Evolutionary conservation across 1,140 invertebrate species (phyloP).

Genomic region (Sminthurides bifidus): DNA sequence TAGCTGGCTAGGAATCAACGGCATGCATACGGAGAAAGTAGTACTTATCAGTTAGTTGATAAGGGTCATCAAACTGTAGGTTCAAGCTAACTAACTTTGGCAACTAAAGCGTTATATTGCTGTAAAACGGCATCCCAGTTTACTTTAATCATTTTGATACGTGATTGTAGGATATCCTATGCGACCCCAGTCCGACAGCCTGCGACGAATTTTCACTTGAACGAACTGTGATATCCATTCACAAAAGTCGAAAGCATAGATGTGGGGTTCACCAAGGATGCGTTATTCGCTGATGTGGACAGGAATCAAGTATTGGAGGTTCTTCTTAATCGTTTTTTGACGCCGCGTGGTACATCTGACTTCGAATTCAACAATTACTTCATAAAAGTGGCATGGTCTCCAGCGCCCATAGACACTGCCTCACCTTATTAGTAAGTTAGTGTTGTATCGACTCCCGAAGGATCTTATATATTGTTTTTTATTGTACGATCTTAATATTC

Average conservation of each 20-base stretch:
- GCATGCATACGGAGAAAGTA: too few species aligned
- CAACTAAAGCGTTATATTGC: neutral
- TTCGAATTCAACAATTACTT: conserved; percentile 17
- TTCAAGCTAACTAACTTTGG: too few species aligned
- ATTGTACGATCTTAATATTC: neutral
- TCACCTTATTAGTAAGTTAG: neutral
- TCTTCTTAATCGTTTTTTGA: conserved; percentile 12
- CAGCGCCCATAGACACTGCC: neutral
- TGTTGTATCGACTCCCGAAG: neutral
- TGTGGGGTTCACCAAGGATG: neutral
- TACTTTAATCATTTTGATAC: too few species aligned
- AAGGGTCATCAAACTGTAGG: too few species aligned
- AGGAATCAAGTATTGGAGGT: conserved; percentile 7
- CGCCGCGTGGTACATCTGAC: conserved; percentile 12
- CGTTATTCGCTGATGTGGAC: neutral
- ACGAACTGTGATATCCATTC: neutral
- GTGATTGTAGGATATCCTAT: too few species aligned
- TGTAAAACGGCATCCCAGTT: neutral
- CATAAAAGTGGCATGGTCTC: conserved; percentile 13
- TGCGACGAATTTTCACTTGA: neutral
- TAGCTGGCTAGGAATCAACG: too few species aligned
- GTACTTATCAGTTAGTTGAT: too few species aligned
- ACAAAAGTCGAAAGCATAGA: neutral
- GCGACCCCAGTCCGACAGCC: neutral
- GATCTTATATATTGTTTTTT: neutral